phyloP scores from a whole-genome alignment of 2,113 vertebrate species.

The Alethe diademata region DNA sequence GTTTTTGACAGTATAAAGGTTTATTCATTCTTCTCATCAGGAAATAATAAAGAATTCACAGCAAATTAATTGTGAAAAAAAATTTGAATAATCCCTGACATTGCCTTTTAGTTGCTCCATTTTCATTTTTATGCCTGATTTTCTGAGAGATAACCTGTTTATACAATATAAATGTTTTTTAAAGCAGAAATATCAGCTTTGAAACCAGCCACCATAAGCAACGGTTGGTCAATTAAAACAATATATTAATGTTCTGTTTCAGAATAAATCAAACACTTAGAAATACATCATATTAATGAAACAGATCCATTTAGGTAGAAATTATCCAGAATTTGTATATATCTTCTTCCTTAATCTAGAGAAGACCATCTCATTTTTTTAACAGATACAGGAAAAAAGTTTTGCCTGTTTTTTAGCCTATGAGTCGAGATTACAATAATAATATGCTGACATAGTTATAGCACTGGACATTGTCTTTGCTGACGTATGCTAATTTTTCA shows the following conservation, averaged over 20 bases:
- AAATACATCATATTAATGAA: neutral
- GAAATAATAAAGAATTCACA: neutral
- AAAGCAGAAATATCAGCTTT: neutral
- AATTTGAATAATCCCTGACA: neutral
- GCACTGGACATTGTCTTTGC: neutral
- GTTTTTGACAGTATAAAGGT: accelerated
- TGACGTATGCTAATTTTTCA: neutral
- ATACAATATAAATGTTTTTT: neutral
- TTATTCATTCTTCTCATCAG: neutral
- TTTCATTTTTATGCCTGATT: neutral
- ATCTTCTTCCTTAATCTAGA: neutral
- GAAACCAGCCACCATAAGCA: neutral
- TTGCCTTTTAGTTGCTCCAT: neutral
- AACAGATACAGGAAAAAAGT: neutral
- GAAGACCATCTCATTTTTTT: neutral
- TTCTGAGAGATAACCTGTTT: neutral
- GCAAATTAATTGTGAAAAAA: neutral
- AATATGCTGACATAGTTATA: neutral
- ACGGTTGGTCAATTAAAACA: neutral
- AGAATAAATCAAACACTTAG: neutral
- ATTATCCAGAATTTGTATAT: neutral
- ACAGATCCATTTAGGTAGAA: neutral
- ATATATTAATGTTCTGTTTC: neutral
- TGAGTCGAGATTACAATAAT: neutral
- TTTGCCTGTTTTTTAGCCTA: neutral